Evolutionary conservation across 2,888 invertebrate genomes (phyloP), one percentile per base, ranked within the genome.

Genomic region (Cheilosia pagana): DNA sequence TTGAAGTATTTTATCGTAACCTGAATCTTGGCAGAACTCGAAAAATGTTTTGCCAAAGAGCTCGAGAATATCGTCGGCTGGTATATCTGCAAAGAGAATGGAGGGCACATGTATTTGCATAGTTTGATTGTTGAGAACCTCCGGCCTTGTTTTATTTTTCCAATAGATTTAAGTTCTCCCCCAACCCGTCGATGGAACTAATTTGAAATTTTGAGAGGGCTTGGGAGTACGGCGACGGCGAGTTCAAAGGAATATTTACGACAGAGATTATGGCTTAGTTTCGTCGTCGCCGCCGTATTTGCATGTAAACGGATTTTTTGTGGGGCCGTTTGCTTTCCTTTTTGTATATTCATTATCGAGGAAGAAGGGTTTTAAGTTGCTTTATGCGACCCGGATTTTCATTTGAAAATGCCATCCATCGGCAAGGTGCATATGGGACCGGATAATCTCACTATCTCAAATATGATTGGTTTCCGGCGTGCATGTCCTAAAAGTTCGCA

Each of bases 1-100:
- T 92, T 98, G 97, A 41, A 99, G 93, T 86, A 98, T 98, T 92
- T 98, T 97, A 90, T 98, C 98, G 90, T 98, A 98, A n/a, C 98
- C 98, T 2, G 98, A 98, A 91, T 98, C 98, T 91, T 98, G 97
- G 89, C 98, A 98, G 90, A 98, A 98, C 91, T 98, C 98, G 90
- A 98, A 98, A 92, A 98, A 98, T 88, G 97, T 98, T 90, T 96
- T 97, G 0, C 98, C 98, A 89, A 98, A 98, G 4, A 96, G 92
- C 91, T 98, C 98, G 88, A 98, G 92, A 88, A 98, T 97, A 39
- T 95, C 95, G 89, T 96, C 95, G 0, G 98, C 98, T 39, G 98
- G 97, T 86, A 97, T 96, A 90, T 97, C 98, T 98, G 91, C 4
- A 74, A 78, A 12, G 74, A 16, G 63, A 76, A 23, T 12, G 14